These are phyloP conservation scores for Liasis olivaceus DNA, from an alignment of 2,797 vertebrate genomes.

Conservation along the genomic window DNA sequence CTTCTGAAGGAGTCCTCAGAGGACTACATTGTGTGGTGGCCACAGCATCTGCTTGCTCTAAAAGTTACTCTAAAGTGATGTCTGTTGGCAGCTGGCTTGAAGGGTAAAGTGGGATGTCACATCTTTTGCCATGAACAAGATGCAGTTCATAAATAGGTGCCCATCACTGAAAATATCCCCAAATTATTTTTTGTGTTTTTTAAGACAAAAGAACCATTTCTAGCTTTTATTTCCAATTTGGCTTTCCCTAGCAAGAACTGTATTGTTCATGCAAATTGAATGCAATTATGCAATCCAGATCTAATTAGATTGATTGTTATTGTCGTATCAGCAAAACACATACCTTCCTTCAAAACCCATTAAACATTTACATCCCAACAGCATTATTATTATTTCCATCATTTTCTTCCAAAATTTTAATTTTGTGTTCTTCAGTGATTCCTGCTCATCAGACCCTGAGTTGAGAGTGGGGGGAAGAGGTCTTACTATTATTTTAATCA, in stretches of 20 bases:
- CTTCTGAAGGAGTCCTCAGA: no score
- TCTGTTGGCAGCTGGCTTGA: not conserved
- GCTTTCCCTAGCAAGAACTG: constrained; percentile 30
- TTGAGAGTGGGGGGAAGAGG: not conserved
- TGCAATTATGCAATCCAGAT: constrained; percentile 52
- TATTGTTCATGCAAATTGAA: constrained; percentile 46
- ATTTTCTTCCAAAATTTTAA: not conserved
- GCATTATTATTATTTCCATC: fast-evolving
- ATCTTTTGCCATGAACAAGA: not conserved
- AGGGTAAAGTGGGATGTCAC: not conserved
- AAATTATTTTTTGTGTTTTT: not conserved
- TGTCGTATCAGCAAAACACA: constrained; percentile 40
- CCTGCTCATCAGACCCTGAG: constrained; percentile 13
- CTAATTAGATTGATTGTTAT: constrained; percentile 63
- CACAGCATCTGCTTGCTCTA: not conserved
- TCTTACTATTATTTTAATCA: not conserved
- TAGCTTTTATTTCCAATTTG: not conserved
- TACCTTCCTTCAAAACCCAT: constrained; percentile 24
- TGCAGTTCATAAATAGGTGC: not conserved
- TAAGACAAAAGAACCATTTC: not conserved
- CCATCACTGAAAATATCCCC: no score
- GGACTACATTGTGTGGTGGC: no score
- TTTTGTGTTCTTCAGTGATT: not conserved
- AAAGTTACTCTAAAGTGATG: not conserved
- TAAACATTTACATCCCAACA: not conserved